Conservation (phyloP, 2,888 invertebrate genomes). For the Venustoraphidia nigricollis region DNA sequence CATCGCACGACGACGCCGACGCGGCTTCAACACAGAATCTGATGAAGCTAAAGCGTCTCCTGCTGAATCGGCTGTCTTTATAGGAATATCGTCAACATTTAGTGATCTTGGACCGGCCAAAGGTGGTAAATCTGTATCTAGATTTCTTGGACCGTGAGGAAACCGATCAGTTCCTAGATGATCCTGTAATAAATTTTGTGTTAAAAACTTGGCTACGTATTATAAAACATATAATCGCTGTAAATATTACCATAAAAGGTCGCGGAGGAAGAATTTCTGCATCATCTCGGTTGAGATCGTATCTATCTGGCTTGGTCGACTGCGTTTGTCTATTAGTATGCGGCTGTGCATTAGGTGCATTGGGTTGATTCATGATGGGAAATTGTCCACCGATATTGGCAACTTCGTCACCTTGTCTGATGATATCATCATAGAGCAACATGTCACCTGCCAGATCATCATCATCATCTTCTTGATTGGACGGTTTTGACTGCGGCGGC, state of each 20-base stretch:
- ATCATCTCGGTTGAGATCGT: constrained; percentile 5
- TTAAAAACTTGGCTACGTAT: not conserved
- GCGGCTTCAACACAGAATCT: no score
- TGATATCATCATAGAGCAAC: constrained; percentile 39
- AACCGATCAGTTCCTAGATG: constrained; percentile 41
- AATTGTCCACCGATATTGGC: constrained; percentile 28
- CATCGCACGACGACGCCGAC: constrained; percentile 45
- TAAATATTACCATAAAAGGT: constrained; percentile 6
- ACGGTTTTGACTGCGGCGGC: constrained; percentile 4
- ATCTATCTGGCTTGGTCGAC: not conserved
- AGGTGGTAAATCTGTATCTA: constrained; percentile 37
- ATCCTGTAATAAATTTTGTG: constrained; percentile 20
- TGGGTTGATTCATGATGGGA: constrained; percentile 26
- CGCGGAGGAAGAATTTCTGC: constrained; percentile 8
- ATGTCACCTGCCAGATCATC: constrained; percentile 8
- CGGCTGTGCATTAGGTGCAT: constrained; percentile 24
- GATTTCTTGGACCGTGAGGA: constrained; percentile 62
- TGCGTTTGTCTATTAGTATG: constrained; percentile 9
- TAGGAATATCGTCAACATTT: constrained; percentile 16
- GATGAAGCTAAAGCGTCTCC: not conserved
- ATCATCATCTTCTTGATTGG: constrained; percentile 9
- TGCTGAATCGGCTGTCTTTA: not conserved
- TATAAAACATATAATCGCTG: no score
- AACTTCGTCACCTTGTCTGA: constrained; percentile 39
- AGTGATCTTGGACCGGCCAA: constrained; percentile 37